phyloP scores from a whole-genome alignment of 2,797 vertebrate genomes.

The Mormyrops boulengeri region DNA sequence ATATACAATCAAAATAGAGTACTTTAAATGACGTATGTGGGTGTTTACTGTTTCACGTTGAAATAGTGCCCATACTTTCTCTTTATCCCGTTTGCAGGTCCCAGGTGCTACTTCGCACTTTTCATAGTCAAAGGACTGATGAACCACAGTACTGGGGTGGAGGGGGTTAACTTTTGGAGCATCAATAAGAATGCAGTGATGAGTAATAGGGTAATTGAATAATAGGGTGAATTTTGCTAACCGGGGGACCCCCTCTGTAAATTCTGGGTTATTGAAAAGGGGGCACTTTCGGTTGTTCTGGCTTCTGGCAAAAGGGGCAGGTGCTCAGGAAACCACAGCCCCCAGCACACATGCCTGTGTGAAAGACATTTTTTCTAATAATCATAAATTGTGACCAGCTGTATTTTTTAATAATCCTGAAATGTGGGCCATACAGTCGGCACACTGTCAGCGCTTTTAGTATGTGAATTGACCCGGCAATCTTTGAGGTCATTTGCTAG shows the following conservation, averaged over 20 bases:
- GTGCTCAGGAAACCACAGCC: not conserved
- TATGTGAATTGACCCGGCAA: not conserved
- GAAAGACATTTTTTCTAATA: not conserved
- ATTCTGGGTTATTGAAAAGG: not conserved
- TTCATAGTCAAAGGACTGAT: not conserved
- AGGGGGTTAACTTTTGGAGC: not conserved
- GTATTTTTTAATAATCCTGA: not conserved
- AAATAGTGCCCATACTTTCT: not conserved
- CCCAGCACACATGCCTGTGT: not conserved
- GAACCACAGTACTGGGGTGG: not conserved
- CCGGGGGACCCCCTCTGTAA: not conserved
- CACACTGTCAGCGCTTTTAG: not conserved
- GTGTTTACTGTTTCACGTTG: not conserved
- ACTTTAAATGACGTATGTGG: not conserved
- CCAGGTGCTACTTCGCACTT: not conserved
- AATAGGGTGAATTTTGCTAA: not conserved
- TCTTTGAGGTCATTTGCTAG: not conserved
- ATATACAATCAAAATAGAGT: not conserved
- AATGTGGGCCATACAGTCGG: not conserved
- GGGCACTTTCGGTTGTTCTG: not conserved
- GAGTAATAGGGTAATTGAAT: not conserved
- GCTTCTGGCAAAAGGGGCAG: not conserved
- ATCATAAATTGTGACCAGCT: not conserved
- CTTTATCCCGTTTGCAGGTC: not conserved
- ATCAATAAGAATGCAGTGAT: not conserved